phyloP scores from a whole-genome alignment of 1,140 invertebrate genomes.

The Cydia amplana region DNA sequence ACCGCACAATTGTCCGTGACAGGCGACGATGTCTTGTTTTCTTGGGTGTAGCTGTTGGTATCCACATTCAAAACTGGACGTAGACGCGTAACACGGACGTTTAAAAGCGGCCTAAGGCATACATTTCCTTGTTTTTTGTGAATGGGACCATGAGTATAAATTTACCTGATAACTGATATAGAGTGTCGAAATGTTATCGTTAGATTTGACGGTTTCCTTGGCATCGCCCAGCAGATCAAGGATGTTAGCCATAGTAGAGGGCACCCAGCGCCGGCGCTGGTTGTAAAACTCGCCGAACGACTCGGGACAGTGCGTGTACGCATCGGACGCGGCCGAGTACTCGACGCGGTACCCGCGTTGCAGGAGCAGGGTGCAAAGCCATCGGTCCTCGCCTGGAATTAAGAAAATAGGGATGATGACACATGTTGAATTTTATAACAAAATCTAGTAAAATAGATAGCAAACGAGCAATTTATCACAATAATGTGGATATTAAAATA shows the following conservation, averaged over 20 bases:
- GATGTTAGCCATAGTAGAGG: slow-evolving; percentile 98
- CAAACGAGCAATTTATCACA: too few relatives aligned
- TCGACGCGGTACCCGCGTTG: slow-evolving; percentile 98
- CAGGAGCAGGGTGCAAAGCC: slow-evolving; percentile 95
- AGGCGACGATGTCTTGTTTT: too few relatives aligned
- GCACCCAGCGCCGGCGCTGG: slow-evolving; percentile 96
- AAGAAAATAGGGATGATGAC: too few relatives aligned
- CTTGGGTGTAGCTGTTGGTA: too few relatives aligned
- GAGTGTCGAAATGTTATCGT: slow-evolving; percentile 96
- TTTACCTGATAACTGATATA: slow-evolving; percentile 95
- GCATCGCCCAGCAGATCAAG: slow-evolving; percentile 94
- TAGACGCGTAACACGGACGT: too few relatives aligned
- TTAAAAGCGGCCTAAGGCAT: too few relatives aligned
- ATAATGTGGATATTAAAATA: too few relatives aligned
- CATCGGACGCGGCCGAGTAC: slow-evolving; percentile 98
- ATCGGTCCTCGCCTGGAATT: slow-evolving; percentile 90
- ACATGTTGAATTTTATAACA: too few relatives aligned
- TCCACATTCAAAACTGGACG: too few relatives aligned
- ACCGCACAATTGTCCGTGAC: too few relatives aligned
- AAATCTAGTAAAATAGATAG: too few relatives aligned
- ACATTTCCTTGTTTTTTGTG: too few relatives aligned
- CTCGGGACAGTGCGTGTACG: slow-evolving; percentile 98
- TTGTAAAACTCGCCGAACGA: slow-evolving; percentile 98
- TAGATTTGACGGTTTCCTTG: slow-evolving; percentile 94
- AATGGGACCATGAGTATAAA: neutral